These are phyloP conservation scores for Drosophila erecta DNA, from an alignment of 1,140 invertebrate genomes.

Conservation along the genomic window DNA sequence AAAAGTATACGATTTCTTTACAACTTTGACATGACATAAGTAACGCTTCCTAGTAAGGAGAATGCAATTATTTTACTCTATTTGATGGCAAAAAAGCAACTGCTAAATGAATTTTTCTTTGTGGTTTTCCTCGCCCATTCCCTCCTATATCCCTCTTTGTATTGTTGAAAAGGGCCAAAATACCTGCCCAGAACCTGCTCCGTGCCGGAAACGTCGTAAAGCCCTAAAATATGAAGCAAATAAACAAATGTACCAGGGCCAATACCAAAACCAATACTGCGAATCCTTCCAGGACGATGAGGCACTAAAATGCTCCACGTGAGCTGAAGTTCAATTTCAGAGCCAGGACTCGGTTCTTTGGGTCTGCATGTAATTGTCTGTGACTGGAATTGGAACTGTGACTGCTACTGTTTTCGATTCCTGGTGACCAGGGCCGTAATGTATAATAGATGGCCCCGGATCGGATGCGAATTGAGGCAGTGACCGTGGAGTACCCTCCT, in stretches of 20 bases:
- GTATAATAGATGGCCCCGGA: constrained; percentile 77
- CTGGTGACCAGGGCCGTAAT: constrained; percentile 59
- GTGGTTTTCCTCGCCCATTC: constrained; percentile 4
- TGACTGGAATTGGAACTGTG: constrained; percentile 51
- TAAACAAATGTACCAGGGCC: constrained; percentile 76
- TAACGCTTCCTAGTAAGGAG: no score
- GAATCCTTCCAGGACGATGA: constrained; percentile 34
- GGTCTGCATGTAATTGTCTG: constrained; percentile 78
- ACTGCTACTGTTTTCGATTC: constrained; percentile 25
- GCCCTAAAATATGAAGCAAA: constrained; percentile 81
- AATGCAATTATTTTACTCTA: no score
- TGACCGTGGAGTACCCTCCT: constrained; percentile 28
- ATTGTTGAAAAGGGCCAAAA: constrained; percentile 45
- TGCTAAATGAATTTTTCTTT: background rate
- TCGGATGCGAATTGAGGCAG: constrained; percentile 73
- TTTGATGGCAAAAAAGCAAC: no score
- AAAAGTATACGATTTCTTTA: no score
- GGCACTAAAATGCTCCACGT: constrained; percentile 79
- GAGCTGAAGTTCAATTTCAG: constrained; percentile 78
- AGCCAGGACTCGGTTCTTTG: constrained; percentile 22
- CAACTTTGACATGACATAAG: no score
- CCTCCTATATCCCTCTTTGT: constrained; percentile 14
- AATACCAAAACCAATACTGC: constrained; percentile 40
- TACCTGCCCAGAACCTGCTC: constrained; percentile 77
- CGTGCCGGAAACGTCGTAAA: constrained; percentile 75